A percentile compares a stretch with the other conserved stretches of the same genome.
These are phyloP conservation scores for Archips xylosteana DNA, from an alignment of 2,888 invertebrate genomes.

Conservation along the genomic window DNA sequence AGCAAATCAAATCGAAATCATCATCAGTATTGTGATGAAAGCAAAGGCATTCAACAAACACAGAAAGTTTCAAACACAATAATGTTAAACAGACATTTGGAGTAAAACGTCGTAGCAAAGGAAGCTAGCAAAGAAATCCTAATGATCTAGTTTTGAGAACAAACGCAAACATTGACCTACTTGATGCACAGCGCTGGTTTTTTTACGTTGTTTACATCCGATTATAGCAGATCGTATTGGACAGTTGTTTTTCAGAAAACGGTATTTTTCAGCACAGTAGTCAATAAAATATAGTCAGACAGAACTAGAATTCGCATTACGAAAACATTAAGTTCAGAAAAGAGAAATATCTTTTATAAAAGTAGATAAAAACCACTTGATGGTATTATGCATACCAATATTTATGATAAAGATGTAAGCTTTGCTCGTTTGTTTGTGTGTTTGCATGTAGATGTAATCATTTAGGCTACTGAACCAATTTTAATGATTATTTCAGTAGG, in stretches of 20 bases:
- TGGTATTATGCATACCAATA: too few relatives aligned
- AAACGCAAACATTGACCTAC: conserved; percentile 32
- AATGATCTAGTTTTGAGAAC: conserved; percentile 12
- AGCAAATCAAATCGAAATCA: not conserved
- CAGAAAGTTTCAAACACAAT: not conserved
- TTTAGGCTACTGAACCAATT: too few relatives aligned
- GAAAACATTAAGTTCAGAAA: too few relatives aligned
- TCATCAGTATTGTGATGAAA: not conserved
- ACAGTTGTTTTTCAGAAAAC: not conserved
- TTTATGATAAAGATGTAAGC: too few relatives aligned
- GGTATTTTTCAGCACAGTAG: not conserved
- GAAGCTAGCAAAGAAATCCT: conserved; percentile 9
- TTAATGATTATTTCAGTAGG: too few relatives aligned
- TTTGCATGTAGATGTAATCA: too few relatives aligned
- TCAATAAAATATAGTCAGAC: not conserved
- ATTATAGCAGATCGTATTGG: conserved; percentile 2
- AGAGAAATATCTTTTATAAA: too few relatives aligned
- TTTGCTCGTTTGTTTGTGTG: too few relatives aligned
- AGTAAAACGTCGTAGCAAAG: not conserved
- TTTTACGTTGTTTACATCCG: conserved; percentile 17
- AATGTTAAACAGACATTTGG: not conserved
- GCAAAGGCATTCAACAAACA: not conserved
- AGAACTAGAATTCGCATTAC: not conserved
- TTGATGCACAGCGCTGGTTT: not conserved
- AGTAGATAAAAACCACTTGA: too few relatives aligned